A percentile compares a stretch with the other conserved stretches of the same genome.
Conservation (phyloP, 1,140 invertebrate genomes). For the Drosophila lowei region DNA sequence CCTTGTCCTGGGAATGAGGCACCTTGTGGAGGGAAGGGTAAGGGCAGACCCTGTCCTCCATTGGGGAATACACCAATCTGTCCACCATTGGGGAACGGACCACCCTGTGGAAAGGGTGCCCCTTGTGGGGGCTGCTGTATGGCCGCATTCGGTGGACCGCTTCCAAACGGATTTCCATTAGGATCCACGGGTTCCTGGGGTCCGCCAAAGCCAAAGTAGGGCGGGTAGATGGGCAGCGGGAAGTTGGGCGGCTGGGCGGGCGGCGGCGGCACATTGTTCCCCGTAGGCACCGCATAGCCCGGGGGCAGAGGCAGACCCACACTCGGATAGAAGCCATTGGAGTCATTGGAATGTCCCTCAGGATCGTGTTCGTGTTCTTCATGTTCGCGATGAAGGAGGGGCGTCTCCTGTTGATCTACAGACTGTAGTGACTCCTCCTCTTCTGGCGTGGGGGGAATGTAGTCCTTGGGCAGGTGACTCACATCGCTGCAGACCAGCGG, state of each 20-base stretch:
- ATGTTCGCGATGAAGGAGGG: neutral
- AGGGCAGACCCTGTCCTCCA: too few species aligned
- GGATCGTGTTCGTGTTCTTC: too few species aligned
- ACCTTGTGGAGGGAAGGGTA: too few species aligned
- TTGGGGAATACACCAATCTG: neutral
- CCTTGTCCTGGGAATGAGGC: conserved; percentile 3
- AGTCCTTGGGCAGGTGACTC: conserved; percentile 55
- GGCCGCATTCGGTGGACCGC: conserved; percentile 15
- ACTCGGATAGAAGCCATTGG: conserved; percentile 45
- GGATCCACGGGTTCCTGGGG: conserved; percentile 23
- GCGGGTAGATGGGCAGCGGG: conserved; percentile 68
- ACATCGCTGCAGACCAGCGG: conserved; percentile 58
- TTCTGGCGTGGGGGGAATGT: conserved; percentile 23
- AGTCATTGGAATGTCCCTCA: conserved; percentile 24
- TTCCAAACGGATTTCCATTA: conserved; percentile 19
- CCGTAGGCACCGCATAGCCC: conserved; percentile 58
- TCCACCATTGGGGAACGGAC: neutral
- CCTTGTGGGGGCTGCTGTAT: conserved; percentile 15
- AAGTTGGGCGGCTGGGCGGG: conserved; percentile 58
- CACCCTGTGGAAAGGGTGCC: conserved; percentile 4
- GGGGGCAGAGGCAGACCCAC: conserved; percentile 46
- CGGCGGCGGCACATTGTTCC: conserved; percentile 40
- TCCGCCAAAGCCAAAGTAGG: conserved; percentile 62
- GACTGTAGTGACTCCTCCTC: neutral
- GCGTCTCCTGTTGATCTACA: conserved; percentile 8